Percentiles rank a stretch among this genome's conserved stretches.
phyloP scores from a whole-genome alignment of 2,113 vertebrate species.

The Sula dactylatra region DNA sequence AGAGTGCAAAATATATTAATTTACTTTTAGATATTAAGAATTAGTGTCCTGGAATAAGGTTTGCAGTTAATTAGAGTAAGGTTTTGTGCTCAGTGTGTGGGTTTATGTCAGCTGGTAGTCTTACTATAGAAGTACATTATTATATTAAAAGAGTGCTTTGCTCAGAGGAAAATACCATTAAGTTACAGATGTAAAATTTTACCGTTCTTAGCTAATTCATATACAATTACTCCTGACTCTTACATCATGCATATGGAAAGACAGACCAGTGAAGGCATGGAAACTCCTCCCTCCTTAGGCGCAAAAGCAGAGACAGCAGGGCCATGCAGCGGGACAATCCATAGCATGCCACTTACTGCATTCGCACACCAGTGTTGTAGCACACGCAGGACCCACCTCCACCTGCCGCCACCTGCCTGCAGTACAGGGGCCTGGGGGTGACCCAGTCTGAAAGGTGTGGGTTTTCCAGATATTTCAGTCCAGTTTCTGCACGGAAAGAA shows the following conservation, averaged over 20 bases:
- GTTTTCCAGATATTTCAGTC: background rate
- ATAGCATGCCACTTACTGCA: fast-evolving
- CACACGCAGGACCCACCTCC: fast-evolving
- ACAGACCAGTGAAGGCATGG: background rate
- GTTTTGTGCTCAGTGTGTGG: background rate
- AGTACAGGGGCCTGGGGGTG: fast-evolving
- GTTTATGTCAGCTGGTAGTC: background rate
- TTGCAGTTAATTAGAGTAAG: background rate
- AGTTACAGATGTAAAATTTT: background rate
- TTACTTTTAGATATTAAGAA: background rate
- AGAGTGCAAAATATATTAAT: background rate
- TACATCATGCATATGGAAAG: fast-evolving
- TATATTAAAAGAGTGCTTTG: background rate
- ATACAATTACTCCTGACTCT: background rate
- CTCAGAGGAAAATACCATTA: background rate
- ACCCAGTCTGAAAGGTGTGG: background rate
- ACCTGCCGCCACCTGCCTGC: fast-evolving
- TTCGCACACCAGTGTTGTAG: fast-evolving
- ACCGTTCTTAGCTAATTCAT: background rate
- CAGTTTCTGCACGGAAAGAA: background rate
- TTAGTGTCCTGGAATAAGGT: background rate
- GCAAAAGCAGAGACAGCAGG: background rate
- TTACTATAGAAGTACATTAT: background rate
- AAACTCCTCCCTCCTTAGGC: background rate
- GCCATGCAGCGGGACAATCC: too few relatives aligned